Percentiles rank a stretch among this genome's conserved stretches.
These are phyloP conservation scores for Leptinotarsa undecemlineata DNA, from an alignment of 1,140 invertebrate genomes.

Conservation along the genomic window DNA sequence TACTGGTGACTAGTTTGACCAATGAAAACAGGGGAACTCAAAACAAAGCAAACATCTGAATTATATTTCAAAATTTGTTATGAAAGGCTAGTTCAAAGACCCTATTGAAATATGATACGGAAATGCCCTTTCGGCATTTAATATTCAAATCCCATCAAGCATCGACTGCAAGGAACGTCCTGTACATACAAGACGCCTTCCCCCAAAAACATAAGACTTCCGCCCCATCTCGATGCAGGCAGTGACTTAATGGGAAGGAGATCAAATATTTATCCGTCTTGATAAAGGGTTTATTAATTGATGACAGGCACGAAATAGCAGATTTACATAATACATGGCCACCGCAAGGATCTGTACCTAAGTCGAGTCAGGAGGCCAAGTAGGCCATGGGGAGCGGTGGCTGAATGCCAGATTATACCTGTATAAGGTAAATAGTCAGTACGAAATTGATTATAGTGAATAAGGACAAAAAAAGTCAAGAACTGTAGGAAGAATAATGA, in stretches of 20 bases:
- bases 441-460: no score
- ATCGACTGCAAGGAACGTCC: conserved; percentile 8
- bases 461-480: no score
- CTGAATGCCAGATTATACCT: neutral
- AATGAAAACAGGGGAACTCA: no score
- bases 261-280: conserved; percentile 56
- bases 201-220: conserved; percentile 16
- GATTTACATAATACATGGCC: conserved; percentile 54
- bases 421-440: neutral
- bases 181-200: conserved; percentile 15
- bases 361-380: conserved; percentile 12
- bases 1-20: no score
- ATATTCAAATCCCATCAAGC: neutral
- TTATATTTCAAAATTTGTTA: no score
- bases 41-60: no score
- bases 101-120: no score
- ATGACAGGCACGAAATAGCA: conserved; percentile 53
- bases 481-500: no score
- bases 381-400: conserved; percentile 12
- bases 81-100: no score
- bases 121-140: neutral
- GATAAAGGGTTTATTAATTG: conserved; percentile 59
- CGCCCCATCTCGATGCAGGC: conserved; percentile 9
- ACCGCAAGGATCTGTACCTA: conserved; percentile 25
- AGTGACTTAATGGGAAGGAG: conserved; percentile 50